Conservation (phyloP, 1,140 invertebrate genomes). For the Euura saliciscinereae region DNA sequence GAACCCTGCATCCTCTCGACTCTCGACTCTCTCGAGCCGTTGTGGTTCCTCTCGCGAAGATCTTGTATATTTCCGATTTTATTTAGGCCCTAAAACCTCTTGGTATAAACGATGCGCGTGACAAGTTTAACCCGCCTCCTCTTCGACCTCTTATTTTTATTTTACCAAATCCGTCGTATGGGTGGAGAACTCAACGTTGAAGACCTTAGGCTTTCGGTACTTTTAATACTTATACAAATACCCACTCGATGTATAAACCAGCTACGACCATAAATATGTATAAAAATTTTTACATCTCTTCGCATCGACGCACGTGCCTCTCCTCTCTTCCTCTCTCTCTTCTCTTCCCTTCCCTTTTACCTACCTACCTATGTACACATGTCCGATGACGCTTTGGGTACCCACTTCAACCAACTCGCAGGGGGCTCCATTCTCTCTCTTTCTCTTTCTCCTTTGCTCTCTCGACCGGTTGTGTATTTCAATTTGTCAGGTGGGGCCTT, state of each 20-base stretch:
- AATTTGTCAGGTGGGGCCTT: neutral
- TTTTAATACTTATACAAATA: too few species aligned
- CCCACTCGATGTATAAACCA: too few species aligned
- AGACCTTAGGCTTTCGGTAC: too few species aligned
- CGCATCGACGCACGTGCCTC: slow-evolving; percentile 4
- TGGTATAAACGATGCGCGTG: neutral
- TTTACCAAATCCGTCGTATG: neutral
- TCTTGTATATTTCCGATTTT: neutral
- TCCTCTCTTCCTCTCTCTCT: slow-evolving; percentile 13
- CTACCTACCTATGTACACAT: neutral
- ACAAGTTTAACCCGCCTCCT: neutral
- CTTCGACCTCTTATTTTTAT: neutral
- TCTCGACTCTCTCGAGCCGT: neutral
- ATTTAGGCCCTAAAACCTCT: neutral
- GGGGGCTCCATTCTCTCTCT: too few species aligned
- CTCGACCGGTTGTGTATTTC: slow-evolving; percentile 2
- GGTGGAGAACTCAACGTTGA: too few species aligned
- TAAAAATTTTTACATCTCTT: too few species aligned
- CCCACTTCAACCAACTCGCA: too few species aligned
- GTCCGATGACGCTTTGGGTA: neutral
- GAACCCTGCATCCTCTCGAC: neutral
- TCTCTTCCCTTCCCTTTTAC: slow-evolving; percentile 25
- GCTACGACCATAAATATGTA: too few species aligned
- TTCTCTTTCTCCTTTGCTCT: neutral
- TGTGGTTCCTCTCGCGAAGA: neutral